These are phyloP conservation scores for Bombus vancouverensis DNA, from an alignment of 1,140 invertebrate genomes.

Conservation along the genomic window DNA sequence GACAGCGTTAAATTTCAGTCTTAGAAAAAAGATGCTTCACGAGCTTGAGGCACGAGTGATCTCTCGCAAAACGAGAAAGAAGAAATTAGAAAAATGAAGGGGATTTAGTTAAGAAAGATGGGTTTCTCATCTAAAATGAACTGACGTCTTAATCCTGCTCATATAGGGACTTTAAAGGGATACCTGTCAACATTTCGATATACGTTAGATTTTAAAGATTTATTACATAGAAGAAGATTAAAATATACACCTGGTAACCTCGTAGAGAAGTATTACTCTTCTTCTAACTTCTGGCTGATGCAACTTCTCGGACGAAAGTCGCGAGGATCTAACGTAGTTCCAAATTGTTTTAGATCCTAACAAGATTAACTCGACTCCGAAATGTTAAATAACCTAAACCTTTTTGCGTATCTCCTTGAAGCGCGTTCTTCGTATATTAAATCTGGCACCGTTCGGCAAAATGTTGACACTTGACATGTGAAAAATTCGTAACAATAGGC, in stretches of 20 bases:
- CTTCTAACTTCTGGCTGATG: background rate
- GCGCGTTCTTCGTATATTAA: background rate
- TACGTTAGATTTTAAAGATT: constrained; percentile 19
- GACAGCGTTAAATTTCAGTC: background rate
- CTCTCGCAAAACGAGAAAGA: no score
- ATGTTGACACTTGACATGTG: no score
- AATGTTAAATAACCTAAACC: background rate
- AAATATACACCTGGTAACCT: background rate
- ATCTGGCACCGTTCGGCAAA: background rate
- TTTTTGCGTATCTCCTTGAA: background rate
- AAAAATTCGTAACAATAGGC: background rate
- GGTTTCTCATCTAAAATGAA: constrained; percentile 28
- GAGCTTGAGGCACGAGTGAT: background rate
- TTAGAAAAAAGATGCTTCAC: background rate
- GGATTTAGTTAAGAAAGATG: background rate
- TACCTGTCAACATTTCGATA: constrained; percentile 19
- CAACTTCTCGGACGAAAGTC: background rate
- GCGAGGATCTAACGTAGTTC: background rate
- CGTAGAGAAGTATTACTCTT: background rate
- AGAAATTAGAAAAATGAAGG: constrained; percentile 9
- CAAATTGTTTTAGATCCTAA: constrained; percentile 4
- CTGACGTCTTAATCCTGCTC: constrained; percentile 37
- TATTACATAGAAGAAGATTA: constrained; percentile 32
- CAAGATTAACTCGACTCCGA: background rate
- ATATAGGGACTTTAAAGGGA: constrained; percentile 11